These are phyloP conservation scores for Peromyscus polionotus DNA, from an alignment of 2,113 vertebrate genomes.

Conservation along the genomic window DNA sequence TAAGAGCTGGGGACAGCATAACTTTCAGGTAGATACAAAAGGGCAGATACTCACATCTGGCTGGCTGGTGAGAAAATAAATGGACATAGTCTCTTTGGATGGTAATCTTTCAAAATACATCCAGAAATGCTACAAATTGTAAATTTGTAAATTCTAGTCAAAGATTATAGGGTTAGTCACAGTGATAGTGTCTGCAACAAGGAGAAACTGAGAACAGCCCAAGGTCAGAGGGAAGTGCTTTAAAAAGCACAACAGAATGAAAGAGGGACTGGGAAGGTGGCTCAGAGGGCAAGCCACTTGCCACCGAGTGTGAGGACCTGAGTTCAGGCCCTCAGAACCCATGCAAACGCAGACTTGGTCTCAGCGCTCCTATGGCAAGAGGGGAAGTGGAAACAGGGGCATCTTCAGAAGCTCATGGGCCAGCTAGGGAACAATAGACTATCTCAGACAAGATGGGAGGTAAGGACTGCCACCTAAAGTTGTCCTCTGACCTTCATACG, in stretches of 20 bases:
- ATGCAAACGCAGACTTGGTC: not conserved
- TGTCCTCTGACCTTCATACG: not conserved
- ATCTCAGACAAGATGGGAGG: not conserved
- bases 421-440: not conserved
- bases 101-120: not conserved
- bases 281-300: not conserved
- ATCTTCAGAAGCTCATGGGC: not conserved
- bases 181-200: not conserved
- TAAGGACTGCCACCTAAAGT: not conserved
- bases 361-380: not conserved
- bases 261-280: not conserved
- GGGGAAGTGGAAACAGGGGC: not conserved
- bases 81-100: not conserved
- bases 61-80: not conserved
- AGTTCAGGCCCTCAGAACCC: not conserved
- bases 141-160: not conserved
- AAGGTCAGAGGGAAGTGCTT: not conserved
- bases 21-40: not conserved
- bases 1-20: not conserved
- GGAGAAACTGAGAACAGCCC: not conserved
- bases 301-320: not conserved
- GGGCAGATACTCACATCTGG: not conserved
- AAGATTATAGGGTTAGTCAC: not conserved
- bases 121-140: slow-evolving; percentile 27
- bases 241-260: not conserved